Base-by-base conservation (phyloP, 2,113 vertebrate species). In the Otis tarda region DNA sequence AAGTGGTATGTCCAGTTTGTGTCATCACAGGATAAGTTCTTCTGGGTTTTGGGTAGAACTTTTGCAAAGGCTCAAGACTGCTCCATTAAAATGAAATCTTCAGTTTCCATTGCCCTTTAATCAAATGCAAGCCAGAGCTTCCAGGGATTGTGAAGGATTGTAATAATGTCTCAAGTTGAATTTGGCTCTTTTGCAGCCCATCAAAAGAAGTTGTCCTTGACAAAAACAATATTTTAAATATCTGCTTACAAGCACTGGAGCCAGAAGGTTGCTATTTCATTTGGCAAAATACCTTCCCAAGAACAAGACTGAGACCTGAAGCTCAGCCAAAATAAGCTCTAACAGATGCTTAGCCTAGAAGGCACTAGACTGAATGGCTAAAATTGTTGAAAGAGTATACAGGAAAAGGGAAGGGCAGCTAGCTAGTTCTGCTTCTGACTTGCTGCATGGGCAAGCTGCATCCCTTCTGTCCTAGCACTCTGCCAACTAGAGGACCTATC, bases 211-310 rank as follows among this genome's bases (percentile, higher is more conserved):
- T 63, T 90, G 82, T 69, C 71, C 85, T 88, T 94, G 90, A 94
- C 88, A 97, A 96, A 96, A 97, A 39, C 71, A 94, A 20, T 94
- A 93, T 94, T 97, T 94, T 86, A 90, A 97, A 83, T 97, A 92
- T 93, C 94, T 94, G 63, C 83, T 93, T 83, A 77, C 55, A 83
- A 88, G 86, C 41, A 59, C 47, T 3, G 2, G 50, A 89, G 79
- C 94, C 88, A 90, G 83, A 93, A 96, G 50, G 55, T 83, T 95
- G 84, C 25, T 96, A 70, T 97, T 96, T 94, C 86, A 35, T 92
- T 96, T 96, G 95, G 96, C 92, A 95, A 90, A 95, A 94, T 88
- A 96, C 47, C 63, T 90, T 93, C 71, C 79, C 28, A 55, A 77
- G 86, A 95, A 50, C 71, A 93, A 63, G 64, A 74, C 75, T 82